Conservation (phyloP, 2,888 invertebrate species). For the Catocala fraxini region DNA sequence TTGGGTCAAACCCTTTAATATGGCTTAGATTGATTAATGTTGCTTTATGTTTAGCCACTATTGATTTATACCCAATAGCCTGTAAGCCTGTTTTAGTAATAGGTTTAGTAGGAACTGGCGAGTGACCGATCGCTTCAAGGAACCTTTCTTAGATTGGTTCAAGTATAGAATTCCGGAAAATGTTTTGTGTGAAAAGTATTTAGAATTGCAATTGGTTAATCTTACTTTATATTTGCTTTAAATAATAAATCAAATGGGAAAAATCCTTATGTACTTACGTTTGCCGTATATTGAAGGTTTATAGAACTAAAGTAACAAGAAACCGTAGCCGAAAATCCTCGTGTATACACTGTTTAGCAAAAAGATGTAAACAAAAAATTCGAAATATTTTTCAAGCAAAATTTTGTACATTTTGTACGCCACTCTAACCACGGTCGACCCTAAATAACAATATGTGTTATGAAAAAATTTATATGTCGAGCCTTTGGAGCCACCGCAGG, state of each 20-base stretch:
- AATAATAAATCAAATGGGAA: no score
- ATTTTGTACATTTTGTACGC: constrained; percentile 21
- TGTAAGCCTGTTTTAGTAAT: constrained; percentile 9
- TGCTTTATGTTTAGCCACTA: constrained; percentile 30
- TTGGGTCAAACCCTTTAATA: constrained; percentile 35
- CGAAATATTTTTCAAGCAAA: constrained; percentile 7
- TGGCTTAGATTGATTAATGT: constrained; percentile 43
- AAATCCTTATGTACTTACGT: no score
- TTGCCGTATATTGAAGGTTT: no score
- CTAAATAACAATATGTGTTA: constrained; percentile 36
- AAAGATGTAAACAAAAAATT: constrained; percentile 4
- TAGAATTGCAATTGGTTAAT: neutral
- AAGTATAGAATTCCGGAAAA: neutral
- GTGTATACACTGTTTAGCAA: neutral
- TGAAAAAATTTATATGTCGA: constrained; percentile 40
- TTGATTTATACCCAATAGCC: constrained; percentile 33
- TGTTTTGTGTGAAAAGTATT: neutral
- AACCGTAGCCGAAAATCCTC: neutral
- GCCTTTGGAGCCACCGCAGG: constrained; percentile 29
- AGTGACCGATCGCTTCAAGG: neutral
- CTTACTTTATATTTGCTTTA: no score
- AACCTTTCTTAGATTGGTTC: neutral
- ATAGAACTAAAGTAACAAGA: no score
- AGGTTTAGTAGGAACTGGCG: constrained; percentile 8
- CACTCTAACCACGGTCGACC: constrained; percentile 12